Evolutionary conservation across 2,888 invertebrate genomes (phyloP), one percentile per base, ranked within the genome.

Genomic region (Uropetala carovei): DNA sequence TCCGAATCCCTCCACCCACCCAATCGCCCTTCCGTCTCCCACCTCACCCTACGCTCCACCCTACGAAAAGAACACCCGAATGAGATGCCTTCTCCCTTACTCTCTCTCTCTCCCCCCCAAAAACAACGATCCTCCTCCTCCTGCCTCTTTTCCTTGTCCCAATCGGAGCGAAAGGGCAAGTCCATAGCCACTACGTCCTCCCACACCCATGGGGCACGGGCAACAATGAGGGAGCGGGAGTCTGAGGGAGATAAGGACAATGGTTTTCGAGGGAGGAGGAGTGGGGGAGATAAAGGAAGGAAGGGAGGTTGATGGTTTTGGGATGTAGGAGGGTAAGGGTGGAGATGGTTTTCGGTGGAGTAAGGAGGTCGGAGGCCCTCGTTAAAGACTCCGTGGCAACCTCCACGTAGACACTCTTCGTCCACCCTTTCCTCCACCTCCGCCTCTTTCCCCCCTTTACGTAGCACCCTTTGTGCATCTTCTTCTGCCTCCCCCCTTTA

Each of bases 81-180:
- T 43, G 43, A 43, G 43, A 43, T 43, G 43, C 64, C 64, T 64
- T n/a, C 64, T 10, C 18, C 10, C 56, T 14, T 56, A 5, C 56
- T 18, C 43, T 18, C 83, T 56, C 16, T 43, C 82, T 11, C 13
- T 14, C 82, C 43, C 8, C 75, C 43, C 8, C 75, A 43, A 10
- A 82, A 43, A 43, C 82, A 82, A 14, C 43, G 30, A 43, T 82
- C 30, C 18, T 16, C 75, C 82, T 30, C 82, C 18, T 85, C 13
- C 43, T 10, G 56, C 13, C n/a, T 13, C 59, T 58, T 27, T 10
- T 43, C 43, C 60, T 4, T 9, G 13, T 14, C 57, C 30, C 89
- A 13, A 64, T 56, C n/a, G 64, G 89, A 64, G 68, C 64, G 75
- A 89, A 89, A 89, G 89, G 89, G 68, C 89, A 64, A 89, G 89